A percentile compares a stretch with the other conserved stretches of the same genome.
Conservation (phyloP, 1,140 invertebrate genomes). For the Neodiprion pinetum region DNA sequence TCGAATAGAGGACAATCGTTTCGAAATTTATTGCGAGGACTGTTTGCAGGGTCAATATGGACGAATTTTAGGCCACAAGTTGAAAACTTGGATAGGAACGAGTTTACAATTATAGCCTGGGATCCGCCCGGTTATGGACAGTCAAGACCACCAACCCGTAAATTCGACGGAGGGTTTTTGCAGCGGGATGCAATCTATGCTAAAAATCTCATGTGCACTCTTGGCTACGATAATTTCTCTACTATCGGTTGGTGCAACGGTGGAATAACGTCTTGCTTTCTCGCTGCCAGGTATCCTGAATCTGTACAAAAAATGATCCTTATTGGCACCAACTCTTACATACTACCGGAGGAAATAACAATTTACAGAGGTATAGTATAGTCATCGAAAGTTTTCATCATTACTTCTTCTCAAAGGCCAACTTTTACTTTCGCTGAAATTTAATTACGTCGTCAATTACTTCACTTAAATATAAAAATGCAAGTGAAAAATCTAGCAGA, state of each 20-base stretch:
- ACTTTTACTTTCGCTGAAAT: constrained; percentile 25
- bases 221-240: constrained; percentile 71
- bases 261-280: constrained; percentile 76
- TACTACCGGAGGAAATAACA: constrained; percentile 71
- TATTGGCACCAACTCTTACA: constrained; percentile 79
- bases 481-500: too few relatives aligned
- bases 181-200: constrained; percentile 75
- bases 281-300: constrained; percentile 71
- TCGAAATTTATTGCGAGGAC: not conserved
- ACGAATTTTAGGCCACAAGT: constrained; percentile 80
- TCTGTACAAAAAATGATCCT: constrained; percentile 76
- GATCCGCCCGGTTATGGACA: constrained; percentile 86
- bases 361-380: constrained; percentile 61
- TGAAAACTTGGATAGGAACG: constrained; percentile 67
- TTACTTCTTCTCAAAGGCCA: too few relatives aligned
- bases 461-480: too few relatives aligned
- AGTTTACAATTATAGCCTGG: constrained; percentile 78
- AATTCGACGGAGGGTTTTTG: constrained; percentile 73
- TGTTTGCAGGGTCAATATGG: constrained; percentile 66
- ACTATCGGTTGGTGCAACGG: constrained; percentile 86
- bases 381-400: too few relatives aligned
- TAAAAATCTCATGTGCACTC: constrained; percentile 70
- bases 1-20: not conserved
- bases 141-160: constrained; percentile 74
- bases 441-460: not conserved